Conservation (phyloP, 2,888 invertebrate genomes). For the Gerris lacustris region DNA sequence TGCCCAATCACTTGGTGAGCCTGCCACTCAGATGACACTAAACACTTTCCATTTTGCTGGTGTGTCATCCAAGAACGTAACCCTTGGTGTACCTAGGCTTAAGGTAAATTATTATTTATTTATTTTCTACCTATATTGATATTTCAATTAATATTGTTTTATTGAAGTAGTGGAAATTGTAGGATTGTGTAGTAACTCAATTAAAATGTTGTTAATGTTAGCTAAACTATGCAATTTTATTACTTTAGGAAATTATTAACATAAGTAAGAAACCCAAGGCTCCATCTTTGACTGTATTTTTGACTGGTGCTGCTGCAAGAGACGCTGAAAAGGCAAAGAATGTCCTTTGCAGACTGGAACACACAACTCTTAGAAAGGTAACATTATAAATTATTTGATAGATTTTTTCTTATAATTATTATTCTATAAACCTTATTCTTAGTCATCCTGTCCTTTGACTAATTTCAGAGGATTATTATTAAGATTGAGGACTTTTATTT, state of each 20-base stretch:
- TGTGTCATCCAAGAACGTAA: constrained; percentile 99
- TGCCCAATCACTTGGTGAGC: constrained; percentile 97
- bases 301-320: constrained; percentile 92
- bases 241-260: constrained; percentile 78
- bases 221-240: constrained; percentile 8
- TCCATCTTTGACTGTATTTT: constrained; percentile 93
- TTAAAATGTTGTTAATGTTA: no score
- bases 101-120: constrained; percentile 68
- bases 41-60: constrained; percentile 99
- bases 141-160: neutral
- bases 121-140: constrained; percentile 1
- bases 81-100: constrained; percentile 93
- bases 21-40: constrained; percentile 98
- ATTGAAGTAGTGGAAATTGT: neutral
- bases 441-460: no score
- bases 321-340: constrained; percentile 99
- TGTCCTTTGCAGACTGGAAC: constrained; percentile 92
- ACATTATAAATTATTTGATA: neutral
- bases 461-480: no score
- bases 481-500: no score
- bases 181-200: no score
- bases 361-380: constrained; percentile 90
- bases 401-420: constrained; percentile 8
- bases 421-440: neutral
- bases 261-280: constrained; percentile 98